These are phyloP conservation scores for Anagyrus pseudococci DNA, from an alignment of 2,888 invertebrate genomes.

Conservation along the genomic window DNA sequence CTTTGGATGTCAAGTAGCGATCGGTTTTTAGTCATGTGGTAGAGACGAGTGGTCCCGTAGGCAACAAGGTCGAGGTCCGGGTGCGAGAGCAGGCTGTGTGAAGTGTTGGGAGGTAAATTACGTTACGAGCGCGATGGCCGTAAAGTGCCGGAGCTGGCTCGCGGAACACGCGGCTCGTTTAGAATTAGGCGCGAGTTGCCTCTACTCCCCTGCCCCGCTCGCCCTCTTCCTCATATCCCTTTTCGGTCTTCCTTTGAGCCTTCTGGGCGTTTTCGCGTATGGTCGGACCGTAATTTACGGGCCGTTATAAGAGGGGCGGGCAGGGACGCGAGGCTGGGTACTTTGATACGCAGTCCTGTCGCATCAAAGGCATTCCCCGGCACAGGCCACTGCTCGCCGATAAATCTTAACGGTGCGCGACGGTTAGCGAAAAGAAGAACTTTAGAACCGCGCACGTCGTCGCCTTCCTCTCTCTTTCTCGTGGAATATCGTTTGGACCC, in stretches of 20 bases:
- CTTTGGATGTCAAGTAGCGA: too few species aligned
- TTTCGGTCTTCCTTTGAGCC: constrained; percentile 21
- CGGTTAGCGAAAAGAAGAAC: too few species aligned
- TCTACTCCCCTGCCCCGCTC: constrained; percentile 10
- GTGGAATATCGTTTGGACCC: too few species aligned
- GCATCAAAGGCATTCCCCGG: constrained; percentile 59
- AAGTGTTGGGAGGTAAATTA: constrained; percentile 43
- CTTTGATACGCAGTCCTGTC: constrained; percentile 48
- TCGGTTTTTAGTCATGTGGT: too few species aligned
- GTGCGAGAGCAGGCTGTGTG: constrained; percentile 11
- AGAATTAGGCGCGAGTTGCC: constrained; percentile 39
- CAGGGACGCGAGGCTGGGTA: constrained; percentile 35
- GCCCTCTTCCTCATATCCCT: constrained; percentile 13
- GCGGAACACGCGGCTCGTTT: constrained; percentile 39
- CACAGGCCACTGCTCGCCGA: constrained; percentile 43
- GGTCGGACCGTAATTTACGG: constrained; percentile 58
- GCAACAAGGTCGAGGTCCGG: neutral
- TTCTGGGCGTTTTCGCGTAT: constrained; percentile 33
- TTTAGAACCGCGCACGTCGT: too few species aligned
- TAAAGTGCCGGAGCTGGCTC: constrained; percentile 36
- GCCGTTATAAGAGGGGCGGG: constrained; percentile 53
- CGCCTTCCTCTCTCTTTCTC: too few species aligned
- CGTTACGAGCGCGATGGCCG: constrained; percentile 41
- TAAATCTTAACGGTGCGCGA: too few species aligned
- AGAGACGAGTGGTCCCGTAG: too few species aligned